phyloP scores from a whole-genome alignment of 2,797 vertebrate species.

The Mus spretus region DNA sequence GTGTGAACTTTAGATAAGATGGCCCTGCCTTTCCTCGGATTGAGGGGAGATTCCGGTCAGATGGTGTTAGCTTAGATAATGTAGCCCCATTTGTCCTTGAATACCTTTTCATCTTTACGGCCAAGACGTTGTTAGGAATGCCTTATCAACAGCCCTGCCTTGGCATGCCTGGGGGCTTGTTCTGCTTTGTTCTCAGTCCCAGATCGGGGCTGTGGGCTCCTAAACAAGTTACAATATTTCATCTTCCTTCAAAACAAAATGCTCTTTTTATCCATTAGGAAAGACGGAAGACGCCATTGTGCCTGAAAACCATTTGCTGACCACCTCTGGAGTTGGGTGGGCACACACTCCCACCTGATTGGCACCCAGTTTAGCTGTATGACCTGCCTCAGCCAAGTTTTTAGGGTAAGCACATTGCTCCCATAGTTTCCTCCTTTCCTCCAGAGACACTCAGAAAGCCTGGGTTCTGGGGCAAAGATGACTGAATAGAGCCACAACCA shows the following conservation, averaged over 20 bases:
- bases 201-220: no score
- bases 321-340: background rate
- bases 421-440: background rate
- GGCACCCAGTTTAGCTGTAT: background rate
- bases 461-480: background rate
- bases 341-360: background rate
- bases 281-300: background rate
- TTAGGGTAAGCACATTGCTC: background rate
- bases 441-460: background rate
- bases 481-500: background rate
- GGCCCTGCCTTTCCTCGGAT: no score
- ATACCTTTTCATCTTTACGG: no score
- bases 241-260: conserved; percentile 1
- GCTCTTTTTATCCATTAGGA: background rate
- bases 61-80: no score
- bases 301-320: background rate
- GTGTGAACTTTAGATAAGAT: no score
- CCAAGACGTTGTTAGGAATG: no score
- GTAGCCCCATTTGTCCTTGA: no score
- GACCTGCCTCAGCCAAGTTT: background rate
- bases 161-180: no score
- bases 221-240: no score
- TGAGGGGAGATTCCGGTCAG: no score
- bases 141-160: no score
- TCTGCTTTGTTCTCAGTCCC: no score